Evolutionary conservation across 2,113 vertebrate genomes (phyloP).

Genomic region (Thunnus thynnus): DNA sequence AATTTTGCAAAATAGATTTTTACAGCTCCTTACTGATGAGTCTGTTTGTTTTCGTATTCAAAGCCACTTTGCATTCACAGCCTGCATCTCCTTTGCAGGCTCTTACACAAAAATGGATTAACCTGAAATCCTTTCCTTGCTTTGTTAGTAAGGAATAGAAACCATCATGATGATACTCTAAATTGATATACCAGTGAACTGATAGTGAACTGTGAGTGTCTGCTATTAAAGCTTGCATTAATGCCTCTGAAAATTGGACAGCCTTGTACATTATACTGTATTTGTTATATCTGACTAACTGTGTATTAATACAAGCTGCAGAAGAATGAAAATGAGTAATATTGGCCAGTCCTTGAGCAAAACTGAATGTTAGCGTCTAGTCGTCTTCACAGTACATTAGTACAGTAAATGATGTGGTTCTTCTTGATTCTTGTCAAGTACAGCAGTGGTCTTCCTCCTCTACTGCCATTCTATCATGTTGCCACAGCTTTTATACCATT

Average conservation of each 20-base stretch:
- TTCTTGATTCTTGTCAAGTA: background rate
- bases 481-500: background rate
- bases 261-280: background rate
- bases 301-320: conserved; percentile 8
- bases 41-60: conserved; percentile 5
- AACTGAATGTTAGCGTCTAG: background rate
- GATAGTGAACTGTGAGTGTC: background rate
- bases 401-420: conserved; percentile 12
- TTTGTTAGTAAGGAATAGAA: background rate
- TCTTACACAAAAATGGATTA: background rate
- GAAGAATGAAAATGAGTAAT: background rate
- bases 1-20: background rate
- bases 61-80: background rate
- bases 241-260: background rate
- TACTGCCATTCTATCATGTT: background rate
- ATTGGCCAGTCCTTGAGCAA: conserved; percentile 5
- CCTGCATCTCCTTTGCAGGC: background rate
- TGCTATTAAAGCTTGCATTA: background rate
- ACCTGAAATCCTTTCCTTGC: background rate
- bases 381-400: conserved; percentile 26
- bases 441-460: background rate
- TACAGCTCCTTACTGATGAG: background rate
- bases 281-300: conserved; percentile 7
- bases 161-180: background rate
- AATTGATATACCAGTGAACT: background rate